Evolutionary conservation across 2,888 invertebrate species (phyloP).

Genomic region (Diaprepes abbreviatus): DNA sequence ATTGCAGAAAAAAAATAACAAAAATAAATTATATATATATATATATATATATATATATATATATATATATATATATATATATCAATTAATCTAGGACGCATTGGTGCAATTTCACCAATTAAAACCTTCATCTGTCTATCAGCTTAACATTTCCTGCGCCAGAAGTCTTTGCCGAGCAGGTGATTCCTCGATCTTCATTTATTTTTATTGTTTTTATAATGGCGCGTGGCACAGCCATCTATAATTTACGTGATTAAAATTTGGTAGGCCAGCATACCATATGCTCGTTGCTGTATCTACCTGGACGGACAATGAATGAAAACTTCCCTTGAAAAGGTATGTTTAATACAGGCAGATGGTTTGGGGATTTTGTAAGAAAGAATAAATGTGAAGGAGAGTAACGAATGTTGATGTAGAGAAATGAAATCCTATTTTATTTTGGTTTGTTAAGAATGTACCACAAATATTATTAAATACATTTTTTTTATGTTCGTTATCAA

Average conservation of each 20-base stretch:
- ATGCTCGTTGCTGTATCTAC: constrained; percentile 27
- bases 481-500: too few species aligned
- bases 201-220: constrained; percentile 55
- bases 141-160: constrained; percentile 56
- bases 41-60: too few species aligned
- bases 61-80: too few species aligned
- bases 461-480: too few species aligned
- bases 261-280: constrained; percentile 52
- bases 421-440: too few species aligned
- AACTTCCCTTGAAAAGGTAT: constrained; percentile 27
- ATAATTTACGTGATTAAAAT: constrained; percentile 60
- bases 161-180: constrained; percentile 55
- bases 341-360: constrained; percentile 24
- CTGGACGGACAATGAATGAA: constrained; percentile 32
- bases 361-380: constrained; percentile 6
- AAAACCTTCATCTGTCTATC: constrained; percentile 52
- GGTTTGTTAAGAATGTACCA: too few species aligned
- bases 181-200: constrained; percentile 54
- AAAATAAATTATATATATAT: too few species aligned
- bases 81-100: background rate
- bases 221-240: constrained; percentile 58
- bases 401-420: too few species aligned
- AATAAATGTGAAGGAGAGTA: background rate
- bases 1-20: too few species aligned
- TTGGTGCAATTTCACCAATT: constrained; percentile 15